phyloP scores from a whole-genome alignment of 92 coral and sea anemone genomes.

The Porites lobata region DNA sequence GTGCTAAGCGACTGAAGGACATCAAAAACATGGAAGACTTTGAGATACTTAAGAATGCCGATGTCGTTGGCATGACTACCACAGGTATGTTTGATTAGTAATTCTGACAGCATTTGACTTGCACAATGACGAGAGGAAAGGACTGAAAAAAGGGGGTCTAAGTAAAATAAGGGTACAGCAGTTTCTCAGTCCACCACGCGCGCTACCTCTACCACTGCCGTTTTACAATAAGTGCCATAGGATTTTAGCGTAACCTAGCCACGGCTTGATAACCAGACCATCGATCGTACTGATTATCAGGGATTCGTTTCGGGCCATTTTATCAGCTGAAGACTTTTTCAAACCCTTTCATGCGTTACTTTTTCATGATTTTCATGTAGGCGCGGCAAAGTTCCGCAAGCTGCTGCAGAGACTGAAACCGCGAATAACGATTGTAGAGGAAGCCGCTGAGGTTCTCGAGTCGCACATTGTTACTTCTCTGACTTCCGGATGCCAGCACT shows the following conservation, averaged over 20 bases:
- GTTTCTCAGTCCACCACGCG: too few species aligned
- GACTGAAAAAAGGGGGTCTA: too few species aligned
- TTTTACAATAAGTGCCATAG: too few species aligned
- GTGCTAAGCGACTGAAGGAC: conserved; percentile 70
- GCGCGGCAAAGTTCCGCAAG: conserved; percentile 89
- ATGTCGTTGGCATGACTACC: conserved; percentile 95
- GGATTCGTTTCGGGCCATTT: too few species aligned
- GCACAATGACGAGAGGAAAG: too few species aligned
- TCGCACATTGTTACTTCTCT: conserved; percentile 91
- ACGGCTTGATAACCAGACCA: not conserved
- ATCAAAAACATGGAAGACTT: conserved; percentile 82
- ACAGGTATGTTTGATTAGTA: conserved; percentile 72
- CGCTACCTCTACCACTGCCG: too few species aligned
- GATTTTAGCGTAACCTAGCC: conserved; percentile 37
- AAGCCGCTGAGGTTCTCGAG: conserved; percentile 96
- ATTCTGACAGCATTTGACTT: too few species aligned
- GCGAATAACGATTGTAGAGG: conserved; percentile 90
- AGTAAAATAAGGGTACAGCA: too few species aligned
- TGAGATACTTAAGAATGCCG: conserved; percentile 77
- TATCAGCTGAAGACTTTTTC: too few species aligned
- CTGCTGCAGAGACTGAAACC: conserved; percentile 75
- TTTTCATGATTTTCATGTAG: conserved; percentile 15
- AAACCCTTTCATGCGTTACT: not conserved
- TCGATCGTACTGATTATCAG: too few species aligned
- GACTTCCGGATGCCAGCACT: conserved; percentile 87